Percentiles rank a stretch among this genome's conserved stretches.
Conservation (phyloP, 1,140 invertebrate species). For the Hylyphantes graminicola region DNA sequence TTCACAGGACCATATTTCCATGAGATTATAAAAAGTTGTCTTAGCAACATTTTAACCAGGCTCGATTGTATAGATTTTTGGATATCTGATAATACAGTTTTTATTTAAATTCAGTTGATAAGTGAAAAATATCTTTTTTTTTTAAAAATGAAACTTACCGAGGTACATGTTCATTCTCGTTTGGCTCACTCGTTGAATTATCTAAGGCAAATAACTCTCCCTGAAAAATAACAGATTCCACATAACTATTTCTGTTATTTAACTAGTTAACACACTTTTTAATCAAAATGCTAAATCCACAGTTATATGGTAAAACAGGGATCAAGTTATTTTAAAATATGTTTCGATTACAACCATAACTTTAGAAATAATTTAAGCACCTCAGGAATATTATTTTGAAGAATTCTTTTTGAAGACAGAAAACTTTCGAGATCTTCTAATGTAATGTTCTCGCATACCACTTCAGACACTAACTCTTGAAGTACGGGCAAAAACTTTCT, state of each 20-base stretch:
- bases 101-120: too few species aligned
- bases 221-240: neutral
- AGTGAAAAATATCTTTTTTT: too few species aligned
- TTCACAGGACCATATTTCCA: too few species aligned
- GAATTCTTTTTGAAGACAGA: neutral
- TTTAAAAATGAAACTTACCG: slow-evolving; percentile 9
- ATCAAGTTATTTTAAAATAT: neutral
- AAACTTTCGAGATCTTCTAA: neutral
- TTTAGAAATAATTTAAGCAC: neutral
- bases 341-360: neutral
- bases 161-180: slow-evolving; percentile 5
- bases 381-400: neutral
- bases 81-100: too few species aligned
- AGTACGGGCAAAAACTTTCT: slow-evolving; percentile 24
- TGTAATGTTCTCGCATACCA: slow-evolving; percentile 8
- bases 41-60: too few species aligned
- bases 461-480: neutral
- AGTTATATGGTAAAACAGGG: neutral
- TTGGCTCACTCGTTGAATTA: neutral
- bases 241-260: neutral
- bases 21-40: too few species aligned
- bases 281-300: neutral
- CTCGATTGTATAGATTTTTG: too few species aligned
- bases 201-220: slow-evolving; percentile 24
- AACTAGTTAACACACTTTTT: neutral